phyloP scores from a whole-genome alignment of 37 sponge, comb jelly and placozoan genomes.

The Hexactinellida sp. region DNA sequence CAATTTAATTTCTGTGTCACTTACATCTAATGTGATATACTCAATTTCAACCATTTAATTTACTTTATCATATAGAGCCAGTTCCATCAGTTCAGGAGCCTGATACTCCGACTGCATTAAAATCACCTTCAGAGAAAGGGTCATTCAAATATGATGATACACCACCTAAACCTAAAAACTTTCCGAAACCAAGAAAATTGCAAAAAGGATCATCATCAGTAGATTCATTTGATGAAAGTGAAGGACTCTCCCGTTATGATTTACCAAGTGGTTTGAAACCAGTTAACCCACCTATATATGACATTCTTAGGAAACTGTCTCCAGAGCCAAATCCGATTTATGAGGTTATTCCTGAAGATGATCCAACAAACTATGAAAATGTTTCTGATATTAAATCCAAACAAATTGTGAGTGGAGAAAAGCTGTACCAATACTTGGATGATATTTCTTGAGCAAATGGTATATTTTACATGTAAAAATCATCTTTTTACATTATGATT shows the following conservation, averaged over 20 bases:
- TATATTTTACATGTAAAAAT: neutral
- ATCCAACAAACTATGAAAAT: neutral
- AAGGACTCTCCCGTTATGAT: neutral
- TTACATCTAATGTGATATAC: too few species aligned
- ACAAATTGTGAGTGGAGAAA: neutral
- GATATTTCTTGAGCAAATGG: neutral
- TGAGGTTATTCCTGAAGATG: neutral
- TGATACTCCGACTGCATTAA: neutral
- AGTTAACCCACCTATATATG: neutral
- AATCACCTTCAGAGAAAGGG: neutral
- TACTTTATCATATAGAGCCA: neutral
- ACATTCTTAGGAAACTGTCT: neutral
- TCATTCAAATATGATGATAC: neutral
- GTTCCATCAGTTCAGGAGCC: neutral
- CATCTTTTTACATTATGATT: too few species aligned
- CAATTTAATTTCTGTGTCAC: too few species aligned
- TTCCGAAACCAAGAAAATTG: neutral
- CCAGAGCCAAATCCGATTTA: neutral
- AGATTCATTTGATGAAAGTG: neutral
- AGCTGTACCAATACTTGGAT: neutral
- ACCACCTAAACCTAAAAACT: neutral
- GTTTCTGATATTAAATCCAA: neutral
- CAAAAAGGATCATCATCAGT: neutral
- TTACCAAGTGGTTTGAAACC: neutral
- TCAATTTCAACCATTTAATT: too few species aligned